Evolutionary conservation across 2,113 vertebrate species (phyloP).

Genomic region (Hymenochirus boettgeri): DNA sequence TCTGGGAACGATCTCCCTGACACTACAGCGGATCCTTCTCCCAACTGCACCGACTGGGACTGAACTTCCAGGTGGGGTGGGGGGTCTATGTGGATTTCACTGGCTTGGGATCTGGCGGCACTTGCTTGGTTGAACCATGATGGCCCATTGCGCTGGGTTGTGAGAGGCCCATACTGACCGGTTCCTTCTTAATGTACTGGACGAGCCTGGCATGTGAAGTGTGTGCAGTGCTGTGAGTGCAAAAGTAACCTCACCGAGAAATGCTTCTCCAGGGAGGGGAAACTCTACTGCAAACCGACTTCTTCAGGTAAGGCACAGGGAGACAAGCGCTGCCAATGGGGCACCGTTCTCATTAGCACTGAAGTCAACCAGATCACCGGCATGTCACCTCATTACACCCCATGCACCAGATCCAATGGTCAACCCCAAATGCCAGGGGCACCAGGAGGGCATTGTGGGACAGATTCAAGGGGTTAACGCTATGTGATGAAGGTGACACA

Average conservation of each 20-base stretch:
- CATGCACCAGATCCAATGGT: too few species aligned
- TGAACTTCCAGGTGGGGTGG: constrained; percentile 5
- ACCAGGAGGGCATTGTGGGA: too few species aligned
- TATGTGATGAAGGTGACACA: too few species aligned
- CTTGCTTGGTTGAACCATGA: constrained; percentile 71
- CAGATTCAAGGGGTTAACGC: too few species aligned
- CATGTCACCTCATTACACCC: too few species aligned
- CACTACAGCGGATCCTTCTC: not conserved
- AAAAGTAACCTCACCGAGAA: constrained; percentile 98
- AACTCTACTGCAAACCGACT: constrained; percentile 99
- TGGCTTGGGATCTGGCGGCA: constrained; percentile 15
- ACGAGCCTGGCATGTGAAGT: constrained; percentile 99
- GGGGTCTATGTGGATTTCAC: constrained; percentile 29
- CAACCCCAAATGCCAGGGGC: too few species aligned
- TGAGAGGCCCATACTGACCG: constrained; percentile 98
- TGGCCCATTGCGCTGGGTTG: constrained; percentile 98
- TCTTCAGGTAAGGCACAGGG: constrained; percentile 86
- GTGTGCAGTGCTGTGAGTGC: constrained; percentile 98
- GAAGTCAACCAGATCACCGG: too few species aligned
- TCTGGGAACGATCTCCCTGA: not conserved
- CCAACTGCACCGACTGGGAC: not conserved
- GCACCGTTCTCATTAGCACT: too few species aligned
- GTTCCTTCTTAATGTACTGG: constrained; percentile 96
- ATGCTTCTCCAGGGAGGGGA: constrained; percentile 96
- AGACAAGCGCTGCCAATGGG: too few species aligned